phyloP scores from a whole-genome alignment of 2,113 vertebrate species.

The Bos indicus region DNA sequence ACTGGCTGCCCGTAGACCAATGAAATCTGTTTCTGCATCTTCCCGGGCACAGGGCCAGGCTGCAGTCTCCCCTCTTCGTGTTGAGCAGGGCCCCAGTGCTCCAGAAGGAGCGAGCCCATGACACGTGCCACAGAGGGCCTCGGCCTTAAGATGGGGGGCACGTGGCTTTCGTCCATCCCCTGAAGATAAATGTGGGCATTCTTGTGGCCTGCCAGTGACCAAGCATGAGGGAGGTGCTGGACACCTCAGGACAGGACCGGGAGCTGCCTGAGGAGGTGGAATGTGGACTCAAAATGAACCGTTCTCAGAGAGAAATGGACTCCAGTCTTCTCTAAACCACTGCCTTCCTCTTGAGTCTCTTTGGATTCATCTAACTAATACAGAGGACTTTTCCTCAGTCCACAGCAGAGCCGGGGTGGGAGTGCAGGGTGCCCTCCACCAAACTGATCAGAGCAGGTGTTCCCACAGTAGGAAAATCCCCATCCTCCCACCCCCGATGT shows the following conservation, averaged over 20 bases:
- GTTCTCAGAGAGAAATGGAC: background rate
- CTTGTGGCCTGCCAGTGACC: background rate
- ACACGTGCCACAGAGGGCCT: fast-evolving
- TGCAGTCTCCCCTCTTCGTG: background rate
- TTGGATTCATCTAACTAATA: background rate
- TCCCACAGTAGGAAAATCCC: background rate
- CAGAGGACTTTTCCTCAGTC: background rate
- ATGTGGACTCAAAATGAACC: background rate
- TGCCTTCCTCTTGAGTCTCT: background rate
- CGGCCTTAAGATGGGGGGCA: fast-evolving
- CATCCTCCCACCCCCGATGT: background rate
- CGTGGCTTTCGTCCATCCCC: background rate
- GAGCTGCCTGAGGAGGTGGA: background rate
- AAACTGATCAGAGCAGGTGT: background rate
- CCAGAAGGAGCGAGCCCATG: background rate
- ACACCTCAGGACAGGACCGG: fast-evolving
- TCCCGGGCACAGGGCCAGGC: background rate
- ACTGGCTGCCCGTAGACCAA: fast-evolving
- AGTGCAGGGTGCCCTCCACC: background rate
- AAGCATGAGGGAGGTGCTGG: fast-evolving
- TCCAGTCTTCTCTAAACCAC: background rate
- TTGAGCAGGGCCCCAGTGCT: fast-evolving
- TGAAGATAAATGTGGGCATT: background rate
- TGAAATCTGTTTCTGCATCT: background rate
- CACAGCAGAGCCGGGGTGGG: fast-evolving